phyloP scores from a whole-genome alignment of 2,113 vertebrate genomes.

The Neofelis nebulosa region DNA sequence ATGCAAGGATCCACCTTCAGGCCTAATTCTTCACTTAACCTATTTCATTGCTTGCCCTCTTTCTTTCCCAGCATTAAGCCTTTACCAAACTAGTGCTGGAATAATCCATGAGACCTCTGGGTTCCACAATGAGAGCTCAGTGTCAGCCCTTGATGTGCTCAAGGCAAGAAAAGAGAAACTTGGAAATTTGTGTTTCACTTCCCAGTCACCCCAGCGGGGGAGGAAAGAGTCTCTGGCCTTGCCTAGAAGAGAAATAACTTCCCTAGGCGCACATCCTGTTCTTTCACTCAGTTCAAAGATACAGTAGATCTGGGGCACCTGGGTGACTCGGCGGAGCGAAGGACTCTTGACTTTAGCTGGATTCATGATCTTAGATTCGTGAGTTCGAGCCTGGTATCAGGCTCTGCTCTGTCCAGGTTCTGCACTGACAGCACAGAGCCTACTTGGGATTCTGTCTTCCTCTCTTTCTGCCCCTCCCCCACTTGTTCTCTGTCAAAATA shows the following conservation, averaged over 20 bases:
- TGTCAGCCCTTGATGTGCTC: too few species aligned
- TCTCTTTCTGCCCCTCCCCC: too few species aligned
- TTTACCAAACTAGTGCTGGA: neutral
- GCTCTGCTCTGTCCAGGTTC: too few species aligned
- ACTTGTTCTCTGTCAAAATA: too few species aligned
- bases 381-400: too few species aligned
- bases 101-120: neutral
- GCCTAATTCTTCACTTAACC: neutral
- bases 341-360: too few species aligned
- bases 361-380: too few species aligned
- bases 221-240: neutral
- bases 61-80: neutral
- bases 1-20: neutral
- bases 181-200: neutral
- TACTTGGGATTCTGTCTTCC: too few species aligned
- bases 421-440: too few species aligned
- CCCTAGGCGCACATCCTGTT: neutral
- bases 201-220: neutral
- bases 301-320: neutral
- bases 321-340: too few species aligned
- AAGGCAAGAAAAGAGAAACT: neutral
- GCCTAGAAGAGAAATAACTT: neutral
- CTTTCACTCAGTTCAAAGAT: neutral
- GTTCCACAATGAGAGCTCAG: neutral
- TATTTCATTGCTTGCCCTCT: neutral